Base-by-base conservation (phyloP, 2,888 invertebrate species). In the Chorisops tibialis region DNA sequence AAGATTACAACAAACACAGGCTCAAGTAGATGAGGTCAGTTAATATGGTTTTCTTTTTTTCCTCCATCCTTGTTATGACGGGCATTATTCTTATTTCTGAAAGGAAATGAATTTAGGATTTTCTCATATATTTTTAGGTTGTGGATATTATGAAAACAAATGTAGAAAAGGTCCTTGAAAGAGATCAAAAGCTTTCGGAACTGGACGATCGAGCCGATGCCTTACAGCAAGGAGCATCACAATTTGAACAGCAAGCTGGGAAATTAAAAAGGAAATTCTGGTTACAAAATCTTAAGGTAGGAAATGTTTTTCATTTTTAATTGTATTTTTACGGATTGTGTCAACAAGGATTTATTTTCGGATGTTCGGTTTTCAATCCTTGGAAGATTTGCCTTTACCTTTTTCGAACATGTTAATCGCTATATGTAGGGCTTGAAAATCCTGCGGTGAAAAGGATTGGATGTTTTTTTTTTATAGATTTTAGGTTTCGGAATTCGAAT, bases 261-360 rank as follows among this genome's bases (percentile, higher is more conserved):
- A 96, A 96, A 82, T 83, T 96, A 77, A 96, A 96, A 81, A 86
- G 94, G 75, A 96, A 96, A 81, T 96, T 93, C 78, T 97, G 96
- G 96, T 87, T 95, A 87, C 94, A 96, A 80, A 97, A 97, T 80
- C 82, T 96, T 73, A 96, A 96, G 86, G 87, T 87, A 74, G 69
- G 9, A 47, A 47, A n/a, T 18, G 5, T 30, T 30, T 30, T 30
- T 30, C 2, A 41, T 16, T n/a, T n/a, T n/a, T n/a, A n/a, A n/a
- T n/a, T n/a, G n/a, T n/a, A n/a, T n/a, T n/a, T n/a, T 37, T 37
- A 37, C 11, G 7, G 37, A 11, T 37, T 37, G 11, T 37, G 11
- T 11, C 11, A 37, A 11, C 11, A 11, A 11, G 9, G 11, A 11
- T 37, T 7, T 37, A 11, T 37, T 37, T 37, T 11, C 11, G 37